Evolutionary conservation across 1,140 invertebrate species (phyloP).

Genomic region (Pseudachorutes palmiensis): DNA sequence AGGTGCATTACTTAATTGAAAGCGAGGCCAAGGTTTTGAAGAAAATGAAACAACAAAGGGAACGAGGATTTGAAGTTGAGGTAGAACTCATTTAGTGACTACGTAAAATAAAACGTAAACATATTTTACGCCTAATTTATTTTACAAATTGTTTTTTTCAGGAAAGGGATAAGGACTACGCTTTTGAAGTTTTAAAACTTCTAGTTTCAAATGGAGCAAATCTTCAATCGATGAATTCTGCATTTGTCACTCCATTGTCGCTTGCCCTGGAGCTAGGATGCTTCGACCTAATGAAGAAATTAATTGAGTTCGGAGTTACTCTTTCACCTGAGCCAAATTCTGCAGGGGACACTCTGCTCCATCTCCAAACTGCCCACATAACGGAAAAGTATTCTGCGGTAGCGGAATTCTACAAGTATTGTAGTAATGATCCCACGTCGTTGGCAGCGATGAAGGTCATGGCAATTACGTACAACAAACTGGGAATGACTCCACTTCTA

Average conservation of each 20-base stretch:
- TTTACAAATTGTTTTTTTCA: too few relatives aligned
- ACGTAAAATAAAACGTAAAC: too few relatives aligned
- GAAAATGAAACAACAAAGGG: background rate
- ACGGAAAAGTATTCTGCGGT: background rate
- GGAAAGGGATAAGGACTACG: slow-evolving; percentile 2
- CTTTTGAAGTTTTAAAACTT: slow-evolving; percentile 11
- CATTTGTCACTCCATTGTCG: slow-evolving; percentile 11
- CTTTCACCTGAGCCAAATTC: background rate
- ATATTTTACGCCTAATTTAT: too few relatives aligned
- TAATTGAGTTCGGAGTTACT: slow-evolving; percentile 7
- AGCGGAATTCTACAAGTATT: slow-evolving; percentile 15
- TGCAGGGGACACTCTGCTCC: slow-evolving; percentile 14
- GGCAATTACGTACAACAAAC: slow-evolving; percentile 14
- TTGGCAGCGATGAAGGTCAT: slow-evolving; percentile 13
- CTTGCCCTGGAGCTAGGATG: slow-evolving; percentile 9
- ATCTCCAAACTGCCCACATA: slow-evolving; percentile 5
- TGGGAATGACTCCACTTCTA: slow-evolving; percentile 22
- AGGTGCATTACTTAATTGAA: slow-evolving; percentile 25
- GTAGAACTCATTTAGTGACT: too few relatives aligned
- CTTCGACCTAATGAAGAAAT: slow-evolving; percentile 10
- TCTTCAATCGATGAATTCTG: slow-evolving; percentile 10
- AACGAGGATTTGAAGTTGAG: background rate
- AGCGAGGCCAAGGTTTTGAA: background rate
- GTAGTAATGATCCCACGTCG: background rate
- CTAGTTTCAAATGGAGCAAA: slow-evolving; percentile 14